Conservation (phyloP, 2,113 vertebrate genomes). For the Gasterosteus nipponicus region DNA sequence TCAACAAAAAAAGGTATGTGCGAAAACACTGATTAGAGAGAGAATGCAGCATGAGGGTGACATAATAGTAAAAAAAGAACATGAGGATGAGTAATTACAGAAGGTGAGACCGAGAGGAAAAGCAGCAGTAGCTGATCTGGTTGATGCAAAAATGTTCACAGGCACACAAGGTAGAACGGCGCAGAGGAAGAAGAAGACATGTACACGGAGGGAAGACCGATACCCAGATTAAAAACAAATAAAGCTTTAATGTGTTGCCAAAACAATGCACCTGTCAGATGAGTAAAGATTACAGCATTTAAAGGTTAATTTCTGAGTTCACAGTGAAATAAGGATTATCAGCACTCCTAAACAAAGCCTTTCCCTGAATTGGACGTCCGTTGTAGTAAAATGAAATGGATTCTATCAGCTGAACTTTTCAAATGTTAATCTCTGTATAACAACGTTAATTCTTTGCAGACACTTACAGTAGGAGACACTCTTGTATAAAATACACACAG, state of each 20-base stretch:
- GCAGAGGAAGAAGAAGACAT: neutral
- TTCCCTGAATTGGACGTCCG: neutral
- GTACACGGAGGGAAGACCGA: neutral
- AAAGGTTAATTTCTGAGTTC: neutral
- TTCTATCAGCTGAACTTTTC: neutral
- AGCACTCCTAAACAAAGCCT: neutral
- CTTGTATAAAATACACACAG: conserved; percentile 9
- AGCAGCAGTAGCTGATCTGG: neutral
- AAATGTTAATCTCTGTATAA: neutral
- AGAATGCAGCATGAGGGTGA: neutral
- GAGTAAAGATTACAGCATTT: conserved; percentile 1
- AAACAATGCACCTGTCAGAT: neutral
- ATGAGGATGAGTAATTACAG: conserved; percentile 3
- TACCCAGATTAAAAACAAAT: neutral
- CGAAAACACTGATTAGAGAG: neutral
- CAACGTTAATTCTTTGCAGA: too few species aligned
- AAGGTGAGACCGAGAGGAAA: neutral
- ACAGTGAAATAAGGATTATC: neutral
- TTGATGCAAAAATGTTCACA: conserved; percentile 4
- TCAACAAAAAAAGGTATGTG: neutral
- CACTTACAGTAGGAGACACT: neutral
- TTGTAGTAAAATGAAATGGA: neutral
- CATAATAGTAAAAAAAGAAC: neutral
- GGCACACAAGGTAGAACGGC: neutral
- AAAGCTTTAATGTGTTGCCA: conserved; percentile 7